Base-by-base conservation (phyloP, 1,140 invertebrate genomes). In the Palaemon carinicauda region DNA sequence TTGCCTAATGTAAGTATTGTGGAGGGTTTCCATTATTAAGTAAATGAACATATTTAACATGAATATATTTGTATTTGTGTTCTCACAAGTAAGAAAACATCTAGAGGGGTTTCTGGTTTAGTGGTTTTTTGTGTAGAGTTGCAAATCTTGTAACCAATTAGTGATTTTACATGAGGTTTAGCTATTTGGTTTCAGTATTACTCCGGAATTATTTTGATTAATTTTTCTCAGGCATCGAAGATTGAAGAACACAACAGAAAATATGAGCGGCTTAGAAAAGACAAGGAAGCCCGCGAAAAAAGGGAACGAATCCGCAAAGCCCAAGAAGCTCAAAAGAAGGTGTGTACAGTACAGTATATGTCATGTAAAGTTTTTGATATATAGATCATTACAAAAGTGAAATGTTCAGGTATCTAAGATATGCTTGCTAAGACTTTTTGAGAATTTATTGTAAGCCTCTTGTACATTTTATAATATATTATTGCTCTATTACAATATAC, bases 231-330 rank as follows among this genome's bases (percentile, higher is more conserved):
- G 94, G 96, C 96, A 21, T 94, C 95, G 60, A 97, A 96, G 92
- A 93, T 97, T n/a, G 95, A 96, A 88, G 96, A 96, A 90, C 96
- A 97, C 90, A 94, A 94, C 81, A 93, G 96, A 3, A 97, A 95
- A 90, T 93, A 94, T 89, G 95, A 96, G 89, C 93, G 96, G 12
- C 95, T 94, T 89, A 91, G 92, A 60, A 93, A 94, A 82, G 96
- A 97, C 87, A 95, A 94, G 90, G 94, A 95, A 90, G 92, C 96
- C 73, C 92, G 91, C 60, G 93, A 94, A 91, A 92, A 94, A 88
- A 90, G 94, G 74, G 95, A 95, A 88, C 92, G 94, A 41, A 91
- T 95, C 29, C 93, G 92, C 52, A 94, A 94, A 91, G 95, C 95
- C 7, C 93, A 94, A 77, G 95, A 96, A 90, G 95, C 94, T 41